Evolutionary conservation across 53 echinoderm and acorn worm genomes (phyloP).

Genomic region (Pentamera pediparva): DNA sequence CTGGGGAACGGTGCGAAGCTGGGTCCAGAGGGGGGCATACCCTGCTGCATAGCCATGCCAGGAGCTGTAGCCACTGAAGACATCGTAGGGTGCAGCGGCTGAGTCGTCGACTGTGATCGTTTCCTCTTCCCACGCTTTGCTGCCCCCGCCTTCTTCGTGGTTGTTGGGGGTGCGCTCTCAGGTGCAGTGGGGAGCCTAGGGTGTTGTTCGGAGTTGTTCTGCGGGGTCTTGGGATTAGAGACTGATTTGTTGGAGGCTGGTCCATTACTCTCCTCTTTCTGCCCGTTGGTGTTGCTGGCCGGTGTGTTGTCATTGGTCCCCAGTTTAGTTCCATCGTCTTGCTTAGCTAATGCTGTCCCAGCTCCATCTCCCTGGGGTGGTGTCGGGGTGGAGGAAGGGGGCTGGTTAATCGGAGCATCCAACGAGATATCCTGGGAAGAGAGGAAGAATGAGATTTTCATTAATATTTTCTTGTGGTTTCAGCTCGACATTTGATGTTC

Average conservation of each 20-base stretch:
- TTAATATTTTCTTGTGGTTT: too few species aligned
- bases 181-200: slow-evolving; percentile 26
- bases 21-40: slow-evolving; percentile 72
- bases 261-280: slow-evolving; percentile 3
- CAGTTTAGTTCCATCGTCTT: slow-evolving; percentile 6
- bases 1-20: slow-evolving; percentile 76
- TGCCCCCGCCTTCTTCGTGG: slow-evolving; percentile 16
- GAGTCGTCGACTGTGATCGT: slow-evolving; percentile 63
- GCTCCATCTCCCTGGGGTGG: slow-evolving; percentile 37
- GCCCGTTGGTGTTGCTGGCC: slow-evolving; percentile 1
- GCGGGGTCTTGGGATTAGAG: slow-evolving; percentile 37
- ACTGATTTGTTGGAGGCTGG: slow-evolving; percentile 30
- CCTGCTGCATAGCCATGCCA: slow-evolving; percentile 58
- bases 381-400: slow-evolving; percentile 22
- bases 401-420: slow-evolving; percentile 37
- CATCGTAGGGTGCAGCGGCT: slow-evolving; percentile 78
- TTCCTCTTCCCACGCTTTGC: slow-evolving; percentile 57
- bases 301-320: not conserved
- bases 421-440: slow-evolving; percentile 56
- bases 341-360: slow-evolving; percentile 22
- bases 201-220: slow-evolving; percentile 33
- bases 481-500: too few species aligned
- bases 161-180: slow-evolving; percentile 33
- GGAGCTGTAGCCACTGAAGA: slow-evolving; percentile 48
- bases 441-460: not conserved